phyloP scores from a whole-genome alignment of 2,888 invertebrate species.

The Drosophila fungiperda region DNA sequence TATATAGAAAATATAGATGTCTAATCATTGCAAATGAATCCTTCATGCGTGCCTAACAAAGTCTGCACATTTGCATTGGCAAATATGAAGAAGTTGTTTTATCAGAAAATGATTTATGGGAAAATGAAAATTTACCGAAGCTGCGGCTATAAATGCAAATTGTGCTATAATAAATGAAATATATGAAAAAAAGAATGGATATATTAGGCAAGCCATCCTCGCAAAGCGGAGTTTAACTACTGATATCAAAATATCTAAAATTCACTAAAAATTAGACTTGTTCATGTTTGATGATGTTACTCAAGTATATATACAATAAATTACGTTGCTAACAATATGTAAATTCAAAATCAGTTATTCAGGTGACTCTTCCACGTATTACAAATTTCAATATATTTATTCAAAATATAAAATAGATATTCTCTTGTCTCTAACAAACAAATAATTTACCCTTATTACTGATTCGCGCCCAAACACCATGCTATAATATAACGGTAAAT shows the following conservation, averaged over 20 bases:
- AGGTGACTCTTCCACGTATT: neutral
- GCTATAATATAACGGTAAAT: neutral
- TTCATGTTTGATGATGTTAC: neutral
- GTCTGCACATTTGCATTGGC: slow-evolving; percentile 28
- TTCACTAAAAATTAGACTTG: neutral
- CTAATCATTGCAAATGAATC: slow-evolving; percentile 10
- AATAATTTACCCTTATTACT: neutral
- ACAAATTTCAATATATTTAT: neutral
- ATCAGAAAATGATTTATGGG: slow-evolving; percentile 1
- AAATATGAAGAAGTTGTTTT: slow-evolving; percentile 2
- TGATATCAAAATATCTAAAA: neutral
- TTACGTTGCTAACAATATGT: neutral
- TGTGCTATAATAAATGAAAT: neutral
- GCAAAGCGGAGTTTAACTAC: neutral
- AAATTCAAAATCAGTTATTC: neutral
- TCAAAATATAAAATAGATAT: neutral
- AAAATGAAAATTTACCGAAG: neutral
- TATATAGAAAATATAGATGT: neutral
- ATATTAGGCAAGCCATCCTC: neutral
- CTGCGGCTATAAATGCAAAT: neutral
- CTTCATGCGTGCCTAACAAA: slow-evolving; percentile 41
- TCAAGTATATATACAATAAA: neutral
- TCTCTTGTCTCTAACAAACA: neutral
- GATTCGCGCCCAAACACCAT: neutral
- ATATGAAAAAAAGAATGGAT: neutral